Percentiles rank a stretch among this genome's conserved stretches.
These are phyloP conservation scores for Luperina testacea DNA, from an alignment of 2,888 invertebrate genomes.

Conservation along the genomic window DNA sequence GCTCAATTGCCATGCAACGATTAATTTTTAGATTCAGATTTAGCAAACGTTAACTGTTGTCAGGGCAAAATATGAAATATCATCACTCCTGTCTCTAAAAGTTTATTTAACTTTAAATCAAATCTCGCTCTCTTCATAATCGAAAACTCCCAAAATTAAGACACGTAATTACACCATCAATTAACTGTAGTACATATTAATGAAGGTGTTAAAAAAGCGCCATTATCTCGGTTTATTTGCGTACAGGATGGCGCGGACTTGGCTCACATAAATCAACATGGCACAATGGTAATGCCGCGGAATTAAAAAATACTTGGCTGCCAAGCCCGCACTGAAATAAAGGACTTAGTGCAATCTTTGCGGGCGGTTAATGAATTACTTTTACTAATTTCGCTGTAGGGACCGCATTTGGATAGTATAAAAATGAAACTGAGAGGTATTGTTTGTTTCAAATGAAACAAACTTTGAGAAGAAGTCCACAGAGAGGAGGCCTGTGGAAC, in stretches of 20 bases:
- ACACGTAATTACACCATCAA: conserved; percentile 73
- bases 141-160: conserved; percentile 38
- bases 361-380: conserved; percentile 88
- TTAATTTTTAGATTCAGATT: too few relatives aligned
- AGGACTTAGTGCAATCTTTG: conserved; percentile 87
- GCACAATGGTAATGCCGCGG: conserved; percentile 88
- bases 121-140: conserved; percentile 15
- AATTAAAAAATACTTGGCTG: conserved; percentile 88
- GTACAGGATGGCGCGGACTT: conserved; percentile 68
- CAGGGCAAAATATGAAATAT: neutral
- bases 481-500: too few relatives aligned
- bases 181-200: conserved; percentile 83
- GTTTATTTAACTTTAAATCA: neutral
- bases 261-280: conserved; percentile 83
- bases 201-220: conserved; percentile 85
- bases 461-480: neutral
- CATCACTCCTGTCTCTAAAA: neutral
- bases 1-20: too few relatives aligned
- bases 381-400: conserved; percentile 85
- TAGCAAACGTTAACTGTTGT: neutral
- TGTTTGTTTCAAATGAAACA: neutral
- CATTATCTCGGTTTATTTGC: conserved; percentile 86
- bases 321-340: conserved; percentile 83
- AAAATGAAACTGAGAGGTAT: neutral
- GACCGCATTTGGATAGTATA: conserved; percentile 68